Evolutionary conservation across 2,797 vertebrate species (phyloP), one percentile per base, ranked within the genome.

Genomic region (Knipowitschia caucasica): DNA sequence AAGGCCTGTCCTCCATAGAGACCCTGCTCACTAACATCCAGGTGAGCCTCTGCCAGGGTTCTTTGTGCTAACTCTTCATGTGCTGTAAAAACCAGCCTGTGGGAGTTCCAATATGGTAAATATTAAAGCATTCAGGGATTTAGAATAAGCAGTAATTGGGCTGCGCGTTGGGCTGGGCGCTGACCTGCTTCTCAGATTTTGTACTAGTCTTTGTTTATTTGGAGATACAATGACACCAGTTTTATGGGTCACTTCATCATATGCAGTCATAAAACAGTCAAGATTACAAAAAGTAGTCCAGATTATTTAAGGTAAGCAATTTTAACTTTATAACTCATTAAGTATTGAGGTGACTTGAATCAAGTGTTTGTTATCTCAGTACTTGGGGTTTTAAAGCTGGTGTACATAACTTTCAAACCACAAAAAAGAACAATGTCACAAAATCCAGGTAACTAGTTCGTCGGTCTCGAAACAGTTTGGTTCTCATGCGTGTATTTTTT

Each of bases 21-120:
- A 98, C 96, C 47, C 94, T 99, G 71, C 94, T 99, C 85, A 98
- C 96, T 67, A 99, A 99, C 85, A 99, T 99, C 87, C 96, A 99
- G 96, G 96, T 98, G 87, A 86, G 82, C 89, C 83, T 92, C 73
- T 88, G 74, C 70, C 27, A 64, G 69, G 71, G 75, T 68, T 80
- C 75, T 79, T 77, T 73, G 64, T 76, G 67, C 77, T 83, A 74
- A 64, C 68, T 29, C 65, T 59, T 46, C 27, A 60, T 69, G 81
- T 83, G 79, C 85, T 81, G 75, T 72, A 70, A 66, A 71, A 72
- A 44, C 42, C 60, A 72, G 72, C 75, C 73, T 82, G 53, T 74
- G 80, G 78, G 81, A 80, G 76, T 78, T 78, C 77, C 78, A 57
- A 73, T 80, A 82, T 76, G 62, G 45, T 77, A 79, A 84, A 79